phyloP scores from a whole-genome alignment of 2,888 invertebrate species.

The Macrosiphum euphorbiae region DNA sequence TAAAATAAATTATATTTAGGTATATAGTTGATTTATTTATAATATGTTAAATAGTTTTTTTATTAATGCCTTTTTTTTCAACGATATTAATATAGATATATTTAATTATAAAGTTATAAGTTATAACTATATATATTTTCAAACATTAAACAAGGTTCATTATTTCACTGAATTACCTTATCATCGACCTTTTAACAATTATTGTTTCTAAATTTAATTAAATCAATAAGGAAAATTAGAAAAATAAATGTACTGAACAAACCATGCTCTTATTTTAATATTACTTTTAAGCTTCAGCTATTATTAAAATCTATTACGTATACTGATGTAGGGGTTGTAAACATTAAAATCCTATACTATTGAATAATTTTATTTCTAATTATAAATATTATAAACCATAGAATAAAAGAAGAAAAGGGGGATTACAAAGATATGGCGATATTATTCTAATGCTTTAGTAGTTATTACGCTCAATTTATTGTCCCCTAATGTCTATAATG shows the following conservation, averaged over 20 bases:
- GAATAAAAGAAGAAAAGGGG: constrained; percentile 30
- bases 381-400: constrained; percentile 23
- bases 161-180: neutral
- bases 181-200: neutral
- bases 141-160: neutral
- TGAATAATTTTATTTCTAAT: constrained; percentile 22
- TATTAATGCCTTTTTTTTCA: neutral
- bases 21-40: neutral
- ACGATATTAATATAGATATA: too few species aligned
- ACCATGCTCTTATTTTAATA: neutral
- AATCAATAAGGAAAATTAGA: neutral
- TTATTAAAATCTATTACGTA: neutral
- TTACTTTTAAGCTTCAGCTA: neutral
- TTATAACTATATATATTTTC: neutral
- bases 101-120: too few species aligned
- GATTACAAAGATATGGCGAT: constrained; percentile 26
- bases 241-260: neutral
- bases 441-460: constrained; percentile 41
- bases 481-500: constrained; percentile 39
- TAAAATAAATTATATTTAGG: neutral
- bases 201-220: neutral
- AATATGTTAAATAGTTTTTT: neutral
- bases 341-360: neutral
- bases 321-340: neutral
- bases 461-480: constrained; percentile 56